Evolutionary conservation across 2,888 invertebrate species (phyloP).

Genomic region (Entomobrya multifasciata): DNA sequence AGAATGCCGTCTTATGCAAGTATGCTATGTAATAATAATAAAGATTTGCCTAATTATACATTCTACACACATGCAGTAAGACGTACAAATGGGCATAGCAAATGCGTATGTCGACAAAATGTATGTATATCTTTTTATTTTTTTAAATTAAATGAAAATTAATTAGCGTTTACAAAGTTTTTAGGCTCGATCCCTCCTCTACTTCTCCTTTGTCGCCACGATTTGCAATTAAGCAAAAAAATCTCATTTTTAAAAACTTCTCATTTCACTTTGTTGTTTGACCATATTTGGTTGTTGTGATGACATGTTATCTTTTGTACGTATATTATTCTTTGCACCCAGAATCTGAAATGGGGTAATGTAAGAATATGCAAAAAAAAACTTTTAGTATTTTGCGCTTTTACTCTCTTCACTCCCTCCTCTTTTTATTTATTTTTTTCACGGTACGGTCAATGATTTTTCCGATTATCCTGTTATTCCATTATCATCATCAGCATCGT

Average conservation of each 20-base stretch:
- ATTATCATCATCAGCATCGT: too few species aligned
- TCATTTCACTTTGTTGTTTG: slow-evolving; percentile 20
- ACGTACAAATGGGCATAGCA: too few species aligned
- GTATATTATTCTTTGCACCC: too few species aligned
- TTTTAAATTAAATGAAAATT: slow-evolving; percentile 39
- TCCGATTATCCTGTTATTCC: too few species aligned
- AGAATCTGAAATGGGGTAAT: slow-evolving; percentile 1
- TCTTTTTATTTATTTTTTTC: too few species aligned
- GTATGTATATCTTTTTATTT: too few species aligned
- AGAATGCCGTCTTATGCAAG: too few species aligned
- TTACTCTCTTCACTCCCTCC: too few species aligned
- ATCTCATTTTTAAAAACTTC: not conserved
- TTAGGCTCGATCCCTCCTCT: not conserved
- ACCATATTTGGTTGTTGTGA: slow-evolving; percentile 11
- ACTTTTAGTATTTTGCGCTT: too few species aligned
- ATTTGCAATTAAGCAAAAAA: too few species aligned
- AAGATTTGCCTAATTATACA: slow-evolving; percentile 40
- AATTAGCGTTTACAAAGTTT: slow-evolving; percentile 18
- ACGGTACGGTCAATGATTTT: slow-evolving; percentile 35
- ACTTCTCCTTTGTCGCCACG: not conserved
- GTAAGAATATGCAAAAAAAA: not conserved
- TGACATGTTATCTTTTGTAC: slow-evolving; percentile 17
- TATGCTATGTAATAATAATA: too few species aligned
- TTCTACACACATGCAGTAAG: not conserved
- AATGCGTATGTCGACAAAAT: too few species aligned